A percentile compares a stretch with the other conserved stretches of the same genome.
Conservation (phyloP, 2,113 vertebrate species). For the Pimephales promelas region DNA sequence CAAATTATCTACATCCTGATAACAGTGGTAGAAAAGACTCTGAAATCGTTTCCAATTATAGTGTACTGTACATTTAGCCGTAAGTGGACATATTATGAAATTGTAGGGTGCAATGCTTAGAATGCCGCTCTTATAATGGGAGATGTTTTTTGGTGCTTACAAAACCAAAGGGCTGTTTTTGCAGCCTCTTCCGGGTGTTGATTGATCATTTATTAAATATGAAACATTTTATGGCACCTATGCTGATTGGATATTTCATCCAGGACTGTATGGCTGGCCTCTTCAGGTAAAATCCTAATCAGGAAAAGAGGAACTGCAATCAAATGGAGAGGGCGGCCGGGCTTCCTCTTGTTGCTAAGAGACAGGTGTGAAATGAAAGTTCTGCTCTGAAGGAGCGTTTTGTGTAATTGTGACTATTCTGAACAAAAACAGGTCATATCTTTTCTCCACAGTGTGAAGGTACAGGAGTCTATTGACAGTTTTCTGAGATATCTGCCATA, state of each 20-base stretch:
- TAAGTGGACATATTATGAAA: conserved; percentile 53
- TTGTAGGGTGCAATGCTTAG: conserved; percentile 25
- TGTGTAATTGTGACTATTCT: conserved; percentile 33
- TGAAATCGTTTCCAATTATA: conserved; percentile 44
- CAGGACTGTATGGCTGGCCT: conserved; percentile 23
- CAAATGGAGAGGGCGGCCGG: conserved; percentile 53
- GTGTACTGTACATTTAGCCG: conserved; percentile 30
- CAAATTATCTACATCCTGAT: conserved; percentile 45
- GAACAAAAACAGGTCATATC: conserved; percentile 34
- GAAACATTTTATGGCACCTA: not conserved
- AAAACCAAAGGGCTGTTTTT: conserved; percentile 24
- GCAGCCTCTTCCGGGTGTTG: not conserved
- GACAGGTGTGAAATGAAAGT: conserved; percentile 57
- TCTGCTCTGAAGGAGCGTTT: conserved; percentile 28
- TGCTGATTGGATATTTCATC: conserved; percentile 47
- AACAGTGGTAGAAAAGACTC: conserved; percentile 30
- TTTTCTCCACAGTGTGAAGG: conserved; percentile 21
- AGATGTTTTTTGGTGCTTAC: conserved; percentile 16
- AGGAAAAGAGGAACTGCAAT: conserved; percentile 59
- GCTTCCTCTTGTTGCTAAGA: conserved; percentile 63
- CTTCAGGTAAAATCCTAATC: conserved; percentile 55
- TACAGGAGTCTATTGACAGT: conserved; percentile 30
- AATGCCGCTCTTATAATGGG: conserved; percentile 13
- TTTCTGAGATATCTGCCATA: not conserved
- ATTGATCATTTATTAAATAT: conserved; percentile 27